phyloP scores from a whole-genome alignment of 2,888 invertebrate genomes.

The Pristionchus fissidentatus region DNA sequence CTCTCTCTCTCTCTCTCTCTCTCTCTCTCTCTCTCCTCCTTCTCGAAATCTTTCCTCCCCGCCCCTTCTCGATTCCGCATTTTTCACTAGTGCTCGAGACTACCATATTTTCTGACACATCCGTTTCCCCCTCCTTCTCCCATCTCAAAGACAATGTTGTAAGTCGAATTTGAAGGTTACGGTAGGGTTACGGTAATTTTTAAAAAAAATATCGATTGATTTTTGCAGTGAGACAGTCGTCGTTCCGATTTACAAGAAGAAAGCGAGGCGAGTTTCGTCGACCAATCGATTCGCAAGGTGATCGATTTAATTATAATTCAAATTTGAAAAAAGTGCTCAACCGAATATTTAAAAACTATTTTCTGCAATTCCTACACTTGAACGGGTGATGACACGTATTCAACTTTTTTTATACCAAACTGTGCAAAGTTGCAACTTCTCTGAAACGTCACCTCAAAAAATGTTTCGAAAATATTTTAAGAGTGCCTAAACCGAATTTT shows the following conservation, averaged over 20 bases:
- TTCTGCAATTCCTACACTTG: not conserved
- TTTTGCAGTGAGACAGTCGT: conserved; percentile 37
- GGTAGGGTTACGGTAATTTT: conserved; percentile 7
- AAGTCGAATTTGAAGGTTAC: conserved; percentile 32
- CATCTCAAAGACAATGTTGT: conserved; percentile 24
- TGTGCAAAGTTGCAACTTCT: too few relatives aligned
- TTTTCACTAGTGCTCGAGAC: conserved; percentile 24
- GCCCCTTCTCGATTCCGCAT: conserved; percentile 47
- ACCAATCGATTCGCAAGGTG: conserved; percentile 44
- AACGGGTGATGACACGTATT: too few relatives aligned
- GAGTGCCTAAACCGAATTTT: too few relatives aligned
- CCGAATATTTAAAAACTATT: not conserved
- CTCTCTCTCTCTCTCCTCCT: conserved; percentile 30
- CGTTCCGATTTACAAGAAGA: conserved; percentile 48
- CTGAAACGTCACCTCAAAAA: too few relatives aligned
- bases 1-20: not conserved
- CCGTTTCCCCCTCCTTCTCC: not conserved
- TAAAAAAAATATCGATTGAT: not conserved
- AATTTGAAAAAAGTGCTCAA: not conserved
- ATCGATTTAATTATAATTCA: not conserved
- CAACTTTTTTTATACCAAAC: too few relatives aligned
- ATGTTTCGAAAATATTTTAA: too few relatives aligned
- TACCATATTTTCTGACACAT: conserved; percentile 21
- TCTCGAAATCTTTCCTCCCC: conserved; percentile 43
- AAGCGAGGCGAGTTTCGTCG: conserved; percentile 31